Conservation (phyloP, 2,113 vertebrate species). For the Thalassarche chlororhynchos region DNA sequence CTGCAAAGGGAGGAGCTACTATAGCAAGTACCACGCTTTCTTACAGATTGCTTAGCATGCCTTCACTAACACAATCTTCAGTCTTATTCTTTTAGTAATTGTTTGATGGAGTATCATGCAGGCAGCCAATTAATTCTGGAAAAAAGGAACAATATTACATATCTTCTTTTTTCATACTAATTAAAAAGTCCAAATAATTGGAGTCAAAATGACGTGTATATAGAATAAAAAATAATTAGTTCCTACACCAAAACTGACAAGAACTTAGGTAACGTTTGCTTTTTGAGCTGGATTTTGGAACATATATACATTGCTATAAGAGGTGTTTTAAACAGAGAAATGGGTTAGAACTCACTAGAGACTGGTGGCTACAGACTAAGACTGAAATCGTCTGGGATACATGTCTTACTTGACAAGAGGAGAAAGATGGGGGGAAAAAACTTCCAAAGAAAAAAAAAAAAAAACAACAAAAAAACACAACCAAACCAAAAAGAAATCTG, state of each 20-base stretch:
- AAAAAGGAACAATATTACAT: neutral
- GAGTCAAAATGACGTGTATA: neutral
- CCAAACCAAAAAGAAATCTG: neutral
- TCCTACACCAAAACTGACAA: neutral
- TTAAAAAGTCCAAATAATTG: neutral
- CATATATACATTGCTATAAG: neutral
- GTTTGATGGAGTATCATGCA: neutral
- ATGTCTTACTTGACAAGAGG: neutral
- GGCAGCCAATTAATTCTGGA: neutral
- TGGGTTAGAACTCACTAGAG: neutral
- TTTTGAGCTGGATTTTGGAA: neutral
- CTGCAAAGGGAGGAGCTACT: neutral
- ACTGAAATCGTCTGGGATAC: neutral
- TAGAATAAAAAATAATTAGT: neutral
- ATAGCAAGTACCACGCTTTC: neutral
- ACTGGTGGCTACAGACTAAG: neutral
- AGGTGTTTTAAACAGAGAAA: neutral
- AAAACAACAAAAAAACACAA: too few relatives aligned
- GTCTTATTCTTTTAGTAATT: neutral
- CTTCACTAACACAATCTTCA: neutral
- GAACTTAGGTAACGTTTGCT: neutral
- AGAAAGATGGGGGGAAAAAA: rapidly evolving
- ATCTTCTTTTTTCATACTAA: neutral
- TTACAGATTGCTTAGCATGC: neutral
- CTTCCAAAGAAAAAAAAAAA: neutral